Evolutionary conservation across 2,797 vertebrate species (phyloP).

Genomic region (Mus caroli): DNA sequence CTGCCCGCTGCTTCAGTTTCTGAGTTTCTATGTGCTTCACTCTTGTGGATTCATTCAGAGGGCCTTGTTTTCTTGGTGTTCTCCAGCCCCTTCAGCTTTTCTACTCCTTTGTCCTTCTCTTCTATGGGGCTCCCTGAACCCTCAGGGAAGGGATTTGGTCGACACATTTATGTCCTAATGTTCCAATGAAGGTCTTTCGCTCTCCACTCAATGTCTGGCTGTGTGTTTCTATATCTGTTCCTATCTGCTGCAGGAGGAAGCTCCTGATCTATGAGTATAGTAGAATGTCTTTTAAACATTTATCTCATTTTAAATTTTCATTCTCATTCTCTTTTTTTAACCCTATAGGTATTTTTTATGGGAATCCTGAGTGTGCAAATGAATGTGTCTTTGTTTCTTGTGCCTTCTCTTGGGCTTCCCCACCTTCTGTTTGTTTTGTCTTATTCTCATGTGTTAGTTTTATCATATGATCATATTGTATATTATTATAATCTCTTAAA

Average conservation of each 20-base stretch:
- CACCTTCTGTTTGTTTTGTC: neutral
- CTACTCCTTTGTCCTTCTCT: too few species aligned
- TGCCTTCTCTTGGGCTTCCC: neutral
- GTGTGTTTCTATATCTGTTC: neutral
- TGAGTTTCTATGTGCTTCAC: neutral
- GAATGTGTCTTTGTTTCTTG: neutral
- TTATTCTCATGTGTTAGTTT: neutral
- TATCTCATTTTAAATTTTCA: neutral
- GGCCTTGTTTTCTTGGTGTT: neutral
- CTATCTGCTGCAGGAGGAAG: neutral
- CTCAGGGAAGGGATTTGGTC: neutral
- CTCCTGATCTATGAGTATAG: neutral
- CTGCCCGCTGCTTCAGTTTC: neutral
- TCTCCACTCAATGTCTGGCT: neutral
- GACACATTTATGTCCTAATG: neutral
- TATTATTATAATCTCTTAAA: neutral
- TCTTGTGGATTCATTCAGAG: neutral
- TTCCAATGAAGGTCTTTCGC: neutral
- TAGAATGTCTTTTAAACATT: neutral
- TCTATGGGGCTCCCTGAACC: neutral
- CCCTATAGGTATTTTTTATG: too few species aligned
- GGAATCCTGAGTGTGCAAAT: neutral
- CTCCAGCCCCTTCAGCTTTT: neutral
- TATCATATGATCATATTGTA: neutral
- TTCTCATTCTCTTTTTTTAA: neutral